Conservation (phyloP, 2,113 vertebrate species). For the Coturnix japonica region DNA sequence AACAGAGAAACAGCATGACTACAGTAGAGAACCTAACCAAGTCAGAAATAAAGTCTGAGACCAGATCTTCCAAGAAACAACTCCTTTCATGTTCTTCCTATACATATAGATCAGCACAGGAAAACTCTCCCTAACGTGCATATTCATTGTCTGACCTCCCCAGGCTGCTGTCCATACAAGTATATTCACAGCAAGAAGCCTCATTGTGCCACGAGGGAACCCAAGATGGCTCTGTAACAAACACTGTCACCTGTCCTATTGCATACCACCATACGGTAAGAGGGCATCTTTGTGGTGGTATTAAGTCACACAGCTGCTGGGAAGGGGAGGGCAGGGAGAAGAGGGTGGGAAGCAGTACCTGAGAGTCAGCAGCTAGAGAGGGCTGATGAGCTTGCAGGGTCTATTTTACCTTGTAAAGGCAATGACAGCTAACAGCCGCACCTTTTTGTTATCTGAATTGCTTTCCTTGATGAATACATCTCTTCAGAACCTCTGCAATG, state of each 20-base stretch:
- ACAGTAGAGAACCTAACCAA: not conserved
- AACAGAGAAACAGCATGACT: not conserved
- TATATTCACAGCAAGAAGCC: not conserved
- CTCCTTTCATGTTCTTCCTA: not conserved
- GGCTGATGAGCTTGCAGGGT: not conserved
- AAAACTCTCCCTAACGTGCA: not conserved
- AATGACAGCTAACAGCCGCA: not conserved
- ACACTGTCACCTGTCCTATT: fast-evolving
- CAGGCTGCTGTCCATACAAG: not conserved
- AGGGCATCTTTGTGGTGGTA: not conserved
- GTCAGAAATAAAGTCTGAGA: not conserved
- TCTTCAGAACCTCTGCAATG: constrained; percentile 8
- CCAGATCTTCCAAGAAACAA: not conserved
- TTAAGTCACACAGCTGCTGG: not conserved
- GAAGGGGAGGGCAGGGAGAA: not conserved
- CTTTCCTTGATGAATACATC: constrained; percentile 46
- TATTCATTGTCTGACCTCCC: not conserved
- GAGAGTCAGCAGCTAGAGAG: not conserved
- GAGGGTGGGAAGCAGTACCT: fast-evolving
- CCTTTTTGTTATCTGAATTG: constrained; percentile 60
- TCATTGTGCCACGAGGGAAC: not conserved
- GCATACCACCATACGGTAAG: fast-evolving
- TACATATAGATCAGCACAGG: not conserved
- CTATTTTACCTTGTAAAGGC: not conserved
- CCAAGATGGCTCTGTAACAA: not conserved